Evolutionary conservation across 2,113 vertebrate species (phyloP).

Genomic region (Cacatua alba): DNA sequence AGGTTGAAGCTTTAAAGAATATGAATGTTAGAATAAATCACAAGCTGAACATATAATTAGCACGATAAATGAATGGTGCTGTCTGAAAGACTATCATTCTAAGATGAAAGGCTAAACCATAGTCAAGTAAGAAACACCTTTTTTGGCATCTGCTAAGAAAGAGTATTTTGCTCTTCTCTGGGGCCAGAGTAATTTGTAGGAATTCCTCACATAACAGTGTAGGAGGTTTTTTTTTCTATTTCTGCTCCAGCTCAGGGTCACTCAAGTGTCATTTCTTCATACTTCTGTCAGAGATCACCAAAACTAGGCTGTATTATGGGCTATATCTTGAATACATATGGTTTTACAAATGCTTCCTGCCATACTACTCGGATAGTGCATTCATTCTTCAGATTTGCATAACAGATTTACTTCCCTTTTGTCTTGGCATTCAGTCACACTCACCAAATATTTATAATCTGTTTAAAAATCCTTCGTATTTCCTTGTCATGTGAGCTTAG

Average conservation of each 20-base stretch:
- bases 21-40: not conserved
- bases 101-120: not conserved
- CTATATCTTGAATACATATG: not conserved
- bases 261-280: not conserved
- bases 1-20: not conserved
- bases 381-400: not conserved
- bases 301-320: not conserved
- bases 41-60: not conserved
- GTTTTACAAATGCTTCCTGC: not conserved
- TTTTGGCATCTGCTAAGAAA: not conserved
- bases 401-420: not conserved
- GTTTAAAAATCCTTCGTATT: not conserved
- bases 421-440: not conserved
- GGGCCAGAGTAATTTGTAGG: not conserved
- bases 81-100: not conserved
- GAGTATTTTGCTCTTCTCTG: not conserved
- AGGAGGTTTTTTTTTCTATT: conserved; percentile 9
- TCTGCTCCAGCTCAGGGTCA: not conserved
- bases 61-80: not conserved
- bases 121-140: not conserved
- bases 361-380: not conserved
- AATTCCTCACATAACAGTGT: not conserved
- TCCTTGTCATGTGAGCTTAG: not conserved
- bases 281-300: not conserved
- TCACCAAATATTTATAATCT: not conserved